Evolutionary conservation across 2,113 vertebrate species (phyloP).

Genomic region (Alligator sinensis): DNA sequence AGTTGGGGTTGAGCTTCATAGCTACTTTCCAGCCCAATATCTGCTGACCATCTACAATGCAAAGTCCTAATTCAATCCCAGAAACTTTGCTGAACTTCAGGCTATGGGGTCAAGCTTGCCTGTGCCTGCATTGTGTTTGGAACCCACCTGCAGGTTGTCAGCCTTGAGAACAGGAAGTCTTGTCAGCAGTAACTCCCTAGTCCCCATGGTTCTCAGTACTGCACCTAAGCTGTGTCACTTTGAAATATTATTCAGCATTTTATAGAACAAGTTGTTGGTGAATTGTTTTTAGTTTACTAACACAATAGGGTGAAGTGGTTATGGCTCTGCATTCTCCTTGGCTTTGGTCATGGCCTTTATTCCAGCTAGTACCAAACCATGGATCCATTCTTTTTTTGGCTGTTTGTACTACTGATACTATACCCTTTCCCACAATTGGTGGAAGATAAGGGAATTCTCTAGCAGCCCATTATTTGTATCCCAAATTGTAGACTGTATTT

Average conservation of each 20-base stretch:
- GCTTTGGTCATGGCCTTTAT: not conserved
- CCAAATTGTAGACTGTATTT: not conserved
- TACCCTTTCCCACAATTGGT: not conserved
- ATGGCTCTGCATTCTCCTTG: accelerated
- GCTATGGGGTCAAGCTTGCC: too few relatives aligned
- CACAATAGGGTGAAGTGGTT: accelerated
- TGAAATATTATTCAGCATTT: not conserved
- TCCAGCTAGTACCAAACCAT: not conserved
- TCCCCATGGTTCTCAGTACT: not conserved
- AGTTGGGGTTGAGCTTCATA: not conserved
- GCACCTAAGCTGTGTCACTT: not conserved
- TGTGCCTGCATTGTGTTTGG: too few relatives aligned
- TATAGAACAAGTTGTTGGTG: not conserved
- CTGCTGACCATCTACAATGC: too few relatives aligned
- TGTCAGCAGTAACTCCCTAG: too few relatives aligned
- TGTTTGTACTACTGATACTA: not conserved
- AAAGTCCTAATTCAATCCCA: too few relatives aligned
- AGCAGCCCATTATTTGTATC: not conserved
- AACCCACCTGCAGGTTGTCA: too few relatives aligned
- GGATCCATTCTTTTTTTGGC: accelerated
- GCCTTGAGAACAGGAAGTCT: too few relatives aligned
- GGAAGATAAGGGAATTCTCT: not conserved
- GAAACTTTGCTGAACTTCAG: too few relatives aligned
- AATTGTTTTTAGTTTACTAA: not conserved
- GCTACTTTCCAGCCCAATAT: too few relatives aligned